Evolutionary conservation across 2,888 invertebrate species (phyloP), one percentile per base, ranked within the genome.

Genomic region (Volucella bombylans): DNA sequence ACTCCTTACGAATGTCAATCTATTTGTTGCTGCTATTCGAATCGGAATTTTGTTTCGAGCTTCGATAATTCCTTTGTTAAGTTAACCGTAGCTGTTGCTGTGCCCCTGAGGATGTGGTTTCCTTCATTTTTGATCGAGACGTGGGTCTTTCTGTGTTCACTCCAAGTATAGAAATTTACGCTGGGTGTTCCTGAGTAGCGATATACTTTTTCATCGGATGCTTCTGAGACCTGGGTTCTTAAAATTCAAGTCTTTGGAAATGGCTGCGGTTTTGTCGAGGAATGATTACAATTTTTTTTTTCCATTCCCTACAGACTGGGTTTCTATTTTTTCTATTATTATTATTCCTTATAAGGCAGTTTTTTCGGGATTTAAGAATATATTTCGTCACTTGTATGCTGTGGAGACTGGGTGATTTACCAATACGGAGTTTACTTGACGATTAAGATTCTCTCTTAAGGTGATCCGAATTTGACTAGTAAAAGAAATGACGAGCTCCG

Each of bases 81-180:
- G 78, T 81, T 87, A 2, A 87, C 72, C 8, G 78, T 74, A 10
- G 87, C 87, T 64, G 82, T 87, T 12, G 82, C 87, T 0, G 73
- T 87, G 0, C 90, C 90, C 1, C 94, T 94, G 80, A 94, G 93
- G 82, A 94, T 94, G 88, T 95, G 95, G 88, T 95, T 95, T 1
- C 93, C 93, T 88, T 95, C 95, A 87, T 93, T 93, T 89, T 95
- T 95, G 18, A 95, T 94, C 78, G 93, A 93, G 8, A 95, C 94
- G 43, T 87, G 87, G 68, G 93, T 93, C 89, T 94, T 94, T 0
- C 95, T 95, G 18, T 95, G 92, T 77, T 95, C 95, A 71, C 93
- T 94, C 95, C 95, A 95, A 6, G 95, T 95, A 45, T 94, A 93
- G 88, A 95, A 92, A 87, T 94, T 95, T 41, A 95, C 93, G 59